phyloP scores from a whole-genome alignment of 2,113 vertebrate species.

The Stomatorhinus ivindoensis region DNA sequence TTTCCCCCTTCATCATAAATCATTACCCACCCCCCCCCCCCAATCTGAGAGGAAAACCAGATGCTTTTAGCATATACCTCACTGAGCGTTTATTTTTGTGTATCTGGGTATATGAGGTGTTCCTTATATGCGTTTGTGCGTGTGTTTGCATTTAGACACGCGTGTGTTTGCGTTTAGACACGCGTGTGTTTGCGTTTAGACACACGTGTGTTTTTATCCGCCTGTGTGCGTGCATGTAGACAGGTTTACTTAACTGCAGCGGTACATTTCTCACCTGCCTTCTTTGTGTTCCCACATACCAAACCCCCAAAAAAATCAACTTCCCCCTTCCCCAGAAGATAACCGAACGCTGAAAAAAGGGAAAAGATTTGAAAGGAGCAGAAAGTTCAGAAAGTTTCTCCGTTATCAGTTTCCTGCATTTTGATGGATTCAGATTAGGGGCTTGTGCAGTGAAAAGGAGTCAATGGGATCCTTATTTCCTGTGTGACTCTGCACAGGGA shows the following conservation, averaged over 20 bases:
- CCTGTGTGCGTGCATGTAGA: slow-evolving; percentile 26
- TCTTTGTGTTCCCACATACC: not conserved
- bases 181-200: slow-evolving; percentile 19
- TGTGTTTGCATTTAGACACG: slow-evolving; percentile 23
- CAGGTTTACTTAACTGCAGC: slow-evolving; percentile 24
- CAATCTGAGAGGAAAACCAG: slow-evolving; percentile 46
- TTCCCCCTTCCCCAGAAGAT: not conserved
- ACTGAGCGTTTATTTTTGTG: not conserved
- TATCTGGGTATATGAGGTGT: slow-evolving; percentile 17
- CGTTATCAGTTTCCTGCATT: not conserved
- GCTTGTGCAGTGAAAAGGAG: not conserved
- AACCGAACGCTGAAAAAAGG: not conserved
- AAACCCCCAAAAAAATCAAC: not conserved
- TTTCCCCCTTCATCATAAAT: slow-evolving; percentile 56
- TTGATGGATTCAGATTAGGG: not conserved
- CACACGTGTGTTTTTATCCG: slow-evolving; percentile 5
- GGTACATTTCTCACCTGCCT: slow-evolving; percentile 8
- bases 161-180: slow-evolving; percentile 23
- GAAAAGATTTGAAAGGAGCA: not conserved
- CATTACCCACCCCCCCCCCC: slow-evolving; percentile 44
- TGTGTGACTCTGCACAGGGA: not conserved
- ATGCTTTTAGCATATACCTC: slow-evolving; percentile 43
- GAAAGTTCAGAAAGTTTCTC: not conserved
- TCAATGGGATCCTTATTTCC: not conserved
- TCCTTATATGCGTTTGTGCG: slow-evolving; percentile 15